phyloP scores from a whole-genome alignment of 37 sponge, comb jelly and placozoan species.

The Trichoplax adhaerens region DNA sequence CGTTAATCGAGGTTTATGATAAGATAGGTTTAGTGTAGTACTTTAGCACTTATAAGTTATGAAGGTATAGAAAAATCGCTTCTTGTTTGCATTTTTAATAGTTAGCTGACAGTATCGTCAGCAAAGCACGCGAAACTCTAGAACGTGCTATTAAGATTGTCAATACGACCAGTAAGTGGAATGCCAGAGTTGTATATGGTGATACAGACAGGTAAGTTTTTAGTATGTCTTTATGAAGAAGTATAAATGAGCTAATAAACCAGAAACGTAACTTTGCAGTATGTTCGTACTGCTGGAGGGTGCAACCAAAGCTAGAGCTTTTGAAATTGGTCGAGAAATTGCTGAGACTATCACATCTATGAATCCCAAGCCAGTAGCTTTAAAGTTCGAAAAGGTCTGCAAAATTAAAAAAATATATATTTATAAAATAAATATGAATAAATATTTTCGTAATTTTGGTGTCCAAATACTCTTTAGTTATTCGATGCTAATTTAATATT shows the following conservation, averaged over 20 bases:
- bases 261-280: slow-evolving; percentile 7
- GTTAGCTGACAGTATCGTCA: slow-evolving; percentile 80
- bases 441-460: no score
- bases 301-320: slow-evolving; percentile 57
- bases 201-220: slow-evolving; percentile 69
- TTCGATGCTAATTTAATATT: no score
- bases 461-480: no score
- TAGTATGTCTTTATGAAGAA: no score
- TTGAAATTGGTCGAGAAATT: slow-evolving; percentile 68
- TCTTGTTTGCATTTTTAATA: background rate
- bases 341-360: slow-evolving; percentile 43
- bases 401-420: no score
- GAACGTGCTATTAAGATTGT: slow-evolving; percentile 80
- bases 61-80: no score
- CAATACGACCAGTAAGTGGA: slow-evolving; percentile 54
- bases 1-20: no score
- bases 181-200: slow-evolving; percentile 80
- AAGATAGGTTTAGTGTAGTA: no score
- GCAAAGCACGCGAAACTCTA: slow-evolving; percentile 81
- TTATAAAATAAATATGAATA: no score
- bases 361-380: slow-evolving; percentile 83
- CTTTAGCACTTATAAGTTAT: no score
- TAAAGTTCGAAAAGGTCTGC: slow-evolving; percentile 82
- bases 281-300: slow-evolving; percentile 73
- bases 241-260: no score